Percentiles rank a stretch among this genome's conserved stretches.
phyloP scores from a whole-genome alignment of 2,888 invertebrate species.

The Megamerina dolium region DNA sequence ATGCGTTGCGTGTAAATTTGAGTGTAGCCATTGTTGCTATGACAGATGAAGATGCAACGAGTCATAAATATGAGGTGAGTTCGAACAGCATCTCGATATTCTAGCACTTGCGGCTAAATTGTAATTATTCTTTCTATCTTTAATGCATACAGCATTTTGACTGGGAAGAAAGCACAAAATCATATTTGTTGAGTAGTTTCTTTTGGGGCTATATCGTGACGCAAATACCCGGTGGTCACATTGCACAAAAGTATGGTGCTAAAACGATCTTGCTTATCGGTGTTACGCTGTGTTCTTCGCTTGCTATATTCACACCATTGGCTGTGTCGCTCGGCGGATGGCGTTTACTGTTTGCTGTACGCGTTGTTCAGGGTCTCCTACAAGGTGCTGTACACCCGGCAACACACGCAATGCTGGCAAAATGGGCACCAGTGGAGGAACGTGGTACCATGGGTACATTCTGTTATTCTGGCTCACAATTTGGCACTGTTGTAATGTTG shows the following conservation, averaged over 20 bases:
- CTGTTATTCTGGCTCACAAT: constrained; percentile 67
- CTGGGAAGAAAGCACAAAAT: constrained; percentile 54
- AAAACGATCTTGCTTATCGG: constrained; percentile 57
- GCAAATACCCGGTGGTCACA: constrained; percentile 60
- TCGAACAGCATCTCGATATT: neutral
- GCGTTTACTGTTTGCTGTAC: constrained; percentile 53
- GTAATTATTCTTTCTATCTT: neutral
- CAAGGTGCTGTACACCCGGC: constrained; percentile 65
- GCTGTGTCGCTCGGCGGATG: constrained; percentile 62
- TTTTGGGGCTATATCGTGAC: constrained; percentile 63
- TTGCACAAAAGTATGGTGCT: constrained; percentile 68
- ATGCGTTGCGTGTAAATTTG: constrained; percentile 62
- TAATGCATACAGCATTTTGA: constrained; percentile 53
- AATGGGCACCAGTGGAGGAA: constrained; percentile 66
- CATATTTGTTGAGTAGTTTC: constrained; percentile 58
- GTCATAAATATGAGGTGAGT: constrained; percentile 48
- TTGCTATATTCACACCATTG: constrained; percentile 62
- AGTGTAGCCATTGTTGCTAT: constrained; percentile 70
- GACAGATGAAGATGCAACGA: constrained; percentile 52
- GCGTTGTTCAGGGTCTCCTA: constrained; percentile 62
- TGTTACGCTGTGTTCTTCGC: constrained; percentile 56
- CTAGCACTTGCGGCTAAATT: constrained; percentile 17
- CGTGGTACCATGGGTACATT: constrained; percentile 61
- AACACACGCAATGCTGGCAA: constrained; percentile 62
- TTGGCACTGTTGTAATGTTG: constrained; percentile 74